A percentile compares a stretch with the other conserved stretches of the same genome.
Conservation (phyloP, 1,140 invertebrate species). For the Drosophila bipectinata region DNA sequence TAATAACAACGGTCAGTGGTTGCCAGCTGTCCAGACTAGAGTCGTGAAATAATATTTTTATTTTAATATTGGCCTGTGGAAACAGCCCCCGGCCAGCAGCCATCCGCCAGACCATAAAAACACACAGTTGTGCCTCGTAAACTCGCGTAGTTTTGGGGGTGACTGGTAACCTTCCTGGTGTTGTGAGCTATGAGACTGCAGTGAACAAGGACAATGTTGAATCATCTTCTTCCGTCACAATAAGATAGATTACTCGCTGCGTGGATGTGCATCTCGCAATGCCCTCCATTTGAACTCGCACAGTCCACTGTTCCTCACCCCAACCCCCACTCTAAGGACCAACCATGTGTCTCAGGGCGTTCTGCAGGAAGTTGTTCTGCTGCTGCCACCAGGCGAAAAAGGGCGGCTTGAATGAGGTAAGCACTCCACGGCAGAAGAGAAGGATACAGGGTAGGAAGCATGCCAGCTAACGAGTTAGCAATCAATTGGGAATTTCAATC, state of each 20-base stretch:
- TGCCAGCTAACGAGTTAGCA: neutral
- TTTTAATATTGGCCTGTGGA: neutral
- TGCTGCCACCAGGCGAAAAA: constrained; percentile 50
- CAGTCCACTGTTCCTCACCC: too few relatives aligned
- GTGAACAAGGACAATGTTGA: constrained; percentile 23
- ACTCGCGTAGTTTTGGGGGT: neutral
- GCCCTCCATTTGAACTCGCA: neutral
- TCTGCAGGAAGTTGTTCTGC: constrained; percentile 51
- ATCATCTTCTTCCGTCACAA: constrained; percentile 8
- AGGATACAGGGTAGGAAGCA: neutral
- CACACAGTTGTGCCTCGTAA: too few relatives aligned
- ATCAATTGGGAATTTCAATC: neutral
- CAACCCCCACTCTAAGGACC: neutral
- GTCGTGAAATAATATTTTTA: constrained; percentile 1
- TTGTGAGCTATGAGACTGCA: neutral
- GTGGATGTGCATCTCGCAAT: too few relatives aligned
- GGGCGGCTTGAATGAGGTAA: constrained; percentile 73
- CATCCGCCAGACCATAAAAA: neutral
- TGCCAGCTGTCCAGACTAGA: neutral
- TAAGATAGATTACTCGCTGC: neutral
- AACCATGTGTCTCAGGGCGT: constrained; percentile 52
- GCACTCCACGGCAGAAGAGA: constrained; percentile 10
- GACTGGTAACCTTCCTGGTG: neutral
- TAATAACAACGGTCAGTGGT: constrained; percentile 26
- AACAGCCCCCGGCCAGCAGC: neutral